Conservation (phyloP, 2,888 invertebrate species). For the Craniophora ligustri region DNA sequence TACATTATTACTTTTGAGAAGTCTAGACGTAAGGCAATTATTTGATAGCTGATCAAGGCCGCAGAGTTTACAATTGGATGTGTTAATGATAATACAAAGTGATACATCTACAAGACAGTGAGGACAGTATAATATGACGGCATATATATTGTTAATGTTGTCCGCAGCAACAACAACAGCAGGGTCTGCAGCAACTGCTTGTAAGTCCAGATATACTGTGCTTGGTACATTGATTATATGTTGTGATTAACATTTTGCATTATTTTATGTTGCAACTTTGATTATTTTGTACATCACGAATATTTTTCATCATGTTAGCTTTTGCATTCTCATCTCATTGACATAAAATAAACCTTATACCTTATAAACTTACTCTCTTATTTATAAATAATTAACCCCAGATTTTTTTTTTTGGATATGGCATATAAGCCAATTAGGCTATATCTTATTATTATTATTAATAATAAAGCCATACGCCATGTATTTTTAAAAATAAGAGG, state of each 20-base stretch:
- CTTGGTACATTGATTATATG: slow-evolving; percentile 76
- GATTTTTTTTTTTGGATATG: no score
- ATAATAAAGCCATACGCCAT: no score
- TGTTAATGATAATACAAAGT: neutral
- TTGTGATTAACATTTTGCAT: slow-evolving; percentile 79
- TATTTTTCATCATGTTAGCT: slow-evolving; percentile 46
- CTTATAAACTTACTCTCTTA: neutral
- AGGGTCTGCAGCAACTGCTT: slow-evolving; percentile 97
- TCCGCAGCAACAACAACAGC: slow-evolving; percentile 96
- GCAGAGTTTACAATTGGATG: neutral
- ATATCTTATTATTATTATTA: no score
- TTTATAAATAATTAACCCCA: neutral
- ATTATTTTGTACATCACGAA: slow-evolving; percentile 42
- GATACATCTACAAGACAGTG: neutral
- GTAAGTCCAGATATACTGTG: slow-evolving; percentile 90
- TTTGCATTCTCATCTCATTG: slow-evolving; percentile 55
- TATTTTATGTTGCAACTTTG: slow-evolving; percentile 59
- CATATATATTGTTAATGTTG: slow-evolving; percentile 70
- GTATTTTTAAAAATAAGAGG: no score
- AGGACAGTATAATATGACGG: slow-evolving; percentile 22
- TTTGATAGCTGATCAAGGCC: neutral
- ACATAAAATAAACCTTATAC: neutral
- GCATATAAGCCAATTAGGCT: no score
- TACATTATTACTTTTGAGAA: neutral
- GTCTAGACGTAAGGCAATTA: neutral